These are phyloP conservation scores for Perca schrenkii DNA, from an alignment of 2,113 vertebrate genomes.

Conservation along the genomic window DNA sequence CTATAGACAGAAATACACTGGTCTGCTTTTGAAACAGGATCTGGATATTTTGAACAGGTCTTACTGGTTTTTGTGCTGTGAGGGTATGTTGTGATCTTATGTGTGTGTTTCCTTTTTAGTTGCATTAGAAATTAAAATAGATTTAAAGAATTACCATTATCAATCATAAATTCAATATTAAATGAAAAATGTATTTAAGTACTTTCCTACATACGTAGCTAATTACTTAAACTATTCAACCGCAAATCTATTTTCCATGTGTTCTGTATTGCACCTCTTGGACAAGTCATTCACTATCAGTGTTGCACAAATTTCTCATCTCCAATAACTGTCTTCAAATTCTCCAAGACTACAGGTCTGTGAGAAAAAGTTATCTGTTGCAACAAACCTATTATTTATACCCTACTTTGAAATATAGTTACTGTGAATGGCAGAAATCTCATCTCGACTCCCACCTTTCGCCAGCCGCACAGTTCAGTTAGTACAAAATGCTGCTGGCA, in stretches of 20 bases:
- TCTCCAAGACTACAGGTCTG: neutral
- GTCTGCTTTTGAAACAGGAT: neutral
- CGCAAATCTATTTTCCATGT: neutral
- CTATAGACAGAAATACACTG: neutral
- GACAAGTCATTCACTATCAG: neutral
- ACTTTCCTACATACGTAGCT: neutral
- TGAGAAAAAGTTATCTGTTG: neutral
- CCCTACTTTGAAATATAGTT: neutral
- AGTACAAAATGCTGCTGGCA: conserved; percentile 38
- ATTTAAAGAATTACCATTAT: neutral
- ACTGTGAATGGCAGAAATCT: neutral
- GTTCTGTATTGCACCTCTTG: neutral
- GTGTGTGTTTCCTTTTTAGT: too few relatives aligned
- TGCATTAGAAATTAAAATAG: neutral
- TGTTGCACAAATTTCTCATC: neutral
- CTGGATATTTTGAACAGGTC: neutral
- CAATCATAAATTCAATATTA: neutral
- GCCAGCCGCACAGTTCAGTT: conserved; percentile 6
- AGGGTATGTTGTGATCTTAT: neutral
- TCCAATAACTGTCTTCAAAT: neutral
- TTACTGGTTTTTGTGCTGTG: neutral
- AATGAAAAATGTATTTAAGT: neutral
- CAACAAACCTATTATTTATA: neutral
- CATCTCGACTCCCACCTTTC: neutral
- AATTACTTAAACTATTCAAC: neutral